These are phyloP conservation scores for Dicaeum eximium DNA, from an alignment of 2,113 vertebrate species.

Conservation along the genomic window DNA sequence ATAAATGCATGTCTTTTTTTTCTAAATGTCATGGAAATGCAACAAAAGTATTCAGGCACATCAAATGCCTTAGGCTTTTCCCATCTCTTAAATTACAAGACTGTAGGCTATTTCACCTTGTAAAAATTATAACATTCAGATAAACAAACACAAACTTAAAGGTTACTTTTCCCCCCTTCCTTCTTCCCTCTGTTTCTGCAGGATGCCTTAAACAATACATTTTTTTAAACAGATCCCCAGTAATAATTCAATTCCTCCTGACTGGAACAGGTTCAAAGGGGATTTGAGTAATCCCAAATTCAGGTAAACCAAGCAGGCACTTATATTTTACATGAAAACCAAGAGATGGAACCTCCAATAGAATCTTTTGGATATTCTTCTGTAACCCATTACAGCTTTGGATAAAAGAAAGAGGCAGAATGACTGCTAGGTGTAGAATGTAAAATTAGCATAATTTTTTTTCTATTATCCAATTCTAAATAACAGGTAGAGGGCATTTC, in stretches of 20 bases:
- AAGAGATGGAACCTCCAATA: neutral
- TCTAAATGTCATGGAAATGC: neutral
- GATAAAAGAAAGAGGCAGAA: neutral
- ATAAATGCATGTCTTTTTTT: neutral
- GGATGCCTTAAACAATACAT: neutral
- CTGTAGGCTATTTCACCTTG: neutral
- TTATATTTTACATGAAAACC: neutral
- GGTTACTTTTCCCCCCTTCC: rapidly evolving
- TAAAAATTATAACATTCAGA: neutral
- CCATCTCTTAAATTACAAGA: neutral
- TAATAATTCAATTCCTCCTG: neutral
- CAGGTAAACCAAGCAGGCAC: neutral
- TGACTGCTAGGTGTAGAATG: neutral
- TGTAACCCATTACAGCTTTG: neutral
- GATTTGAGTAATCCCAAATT: neutral
- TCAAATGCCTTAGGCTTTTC: neutral
- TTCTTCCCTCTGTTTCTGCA: neutral
- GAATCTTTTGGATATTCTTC: neutral
- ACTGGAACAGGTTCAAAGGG: neutral
- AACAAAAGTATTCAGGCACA: neutral
- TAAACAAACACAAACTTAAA: neutral
- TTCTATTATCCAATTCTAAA: neutral
- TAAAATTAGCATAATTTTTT: neutral
- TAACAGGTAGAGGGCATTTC: neutral
- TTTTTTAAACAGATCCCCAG: neutral